Conservation (phyloP, 2,113 vertebrate genomes). For the Elaphurus davidianus region DNA sequence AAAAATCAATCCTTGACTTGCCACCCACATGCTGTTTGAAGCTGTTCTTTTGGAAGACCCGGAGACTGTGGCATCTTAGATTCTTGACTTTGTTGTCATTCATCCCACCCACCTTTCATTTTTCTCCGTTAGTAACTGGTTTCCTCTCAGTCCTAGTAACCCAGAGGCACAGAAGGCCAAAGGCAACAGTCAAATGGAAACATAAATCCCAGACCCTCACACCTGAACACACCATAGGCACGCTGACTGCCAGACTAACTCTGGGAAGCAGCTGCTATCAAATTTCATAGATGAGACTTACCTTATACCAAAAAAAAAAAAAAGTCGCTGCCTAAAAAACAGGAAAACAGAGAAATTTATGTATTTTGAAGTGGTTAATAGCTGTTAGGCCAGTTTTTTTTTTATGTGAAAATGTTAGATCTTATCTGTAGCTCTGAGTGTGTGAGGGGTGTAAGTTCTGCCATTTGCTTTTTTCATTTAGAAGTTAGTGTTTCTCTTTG, state of each 20-base stretch:
- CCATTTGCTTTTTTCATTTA: background rate
- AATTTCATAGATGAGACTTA: background rate
- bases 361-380: background rate
- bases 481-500: background rate
- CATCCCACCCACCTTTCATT: constrained; percentile 23
- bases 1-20: constrained; percentile 37
- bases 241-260: background rate
- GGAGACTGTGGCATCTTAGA: background rate
- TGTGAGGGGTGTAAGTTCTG: background rate
- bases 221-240: background rate
- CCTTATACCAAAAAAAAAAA: background rate
- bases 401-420: background rate
- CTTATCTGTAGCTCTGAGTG: background rate
- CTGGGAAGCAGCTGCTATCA: background rate
- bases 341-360: background rate
- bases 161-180: constrained; percentile 30
- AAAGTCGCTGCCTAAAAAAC: background rate
- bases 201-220: background rate
- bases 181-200: constrained; percentile 10
- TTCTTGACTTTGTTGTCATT: constrained; percentile 33
- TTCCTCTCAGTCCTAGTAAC: constrained; percentile 13
- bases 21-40: constrained; percentile 41
- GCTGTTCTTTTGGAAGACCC: background rate
- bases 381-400: background rate
- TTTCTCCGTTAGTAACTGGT: constrained; percentile 26